These are phyloP conservation scores for Chloebia gouldiae DNA, from an alignment of 2,113 vertebrate genomes.

Conservation along the genomic window DNA sequence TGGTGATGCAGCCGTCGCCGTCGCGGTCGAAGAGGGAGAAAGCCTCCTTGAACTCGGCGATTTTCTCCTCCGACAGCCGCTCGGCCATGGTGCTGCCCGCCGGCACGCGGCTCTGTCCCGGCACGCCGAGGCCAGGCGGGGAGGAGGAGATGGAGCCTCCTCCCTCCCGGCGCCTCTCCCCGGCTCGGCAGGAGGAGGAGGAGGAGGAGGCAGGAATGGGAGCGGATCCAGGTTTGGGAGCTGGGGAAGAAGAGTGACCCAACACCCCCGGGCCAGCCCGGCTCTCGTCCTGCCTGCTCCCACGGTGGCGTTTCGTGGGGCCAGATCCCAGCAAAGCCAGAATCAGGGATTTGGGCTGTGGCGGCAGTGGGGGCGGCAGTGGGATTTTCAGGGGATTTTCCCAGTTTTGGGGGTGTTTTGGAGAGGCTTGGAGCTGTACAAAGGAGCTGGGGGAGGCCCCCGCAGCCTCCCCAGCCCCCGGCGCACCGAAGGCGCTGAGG, in stretches of 20 bases:
- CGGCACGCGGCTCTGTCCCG: not conserved
- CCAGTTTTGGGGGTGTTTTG: not conserved
- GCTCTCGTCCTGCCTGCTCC: not conserved
- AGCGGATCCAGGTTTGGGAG: rapidly evolving
- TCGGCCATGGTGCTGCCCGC: slow-evolving; percentile 7
- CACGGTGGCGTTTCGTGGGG: rapidly evolving
- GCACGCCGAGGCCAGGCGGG: not conserved
- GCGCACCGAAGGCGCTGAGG: rapidly evolving
- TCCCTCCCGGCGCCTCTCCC: not conserved
- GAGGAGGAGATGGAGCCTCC: not conserved
- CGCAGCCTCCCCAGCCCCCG: not conserved
- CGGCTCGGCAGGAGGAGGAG: not conserved
- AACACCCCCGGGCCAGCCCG: rapidly evolving
- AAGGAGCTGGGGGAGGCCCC: not conserved
- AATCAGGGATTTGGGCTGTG: not conserved
- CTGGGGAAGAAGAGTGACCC: not conserved
- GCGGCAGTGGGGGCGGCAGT: not conserved
- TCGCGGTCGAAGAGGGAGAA: slow-evolving; percentile 89
- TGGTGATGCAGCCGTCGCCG: slow-evolving; percentile 85
- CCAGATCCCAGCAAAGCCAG: rapidly evolving
- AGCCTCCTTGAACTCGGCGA: slow-evolving; percentile 84
- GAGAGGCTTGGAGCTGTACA: not conserved
- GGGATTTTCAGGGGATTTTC: rapidly evolving
- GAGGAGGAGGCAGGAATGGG: not conserved
- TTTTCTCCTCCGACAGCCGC: slow-evolving; percentile 32